These are phyloP conservation scores for Trochalopteron elliotii DNA, from an alignment of 2,113 vertebrate genomes.

Conservation along the genomic window DNA sequence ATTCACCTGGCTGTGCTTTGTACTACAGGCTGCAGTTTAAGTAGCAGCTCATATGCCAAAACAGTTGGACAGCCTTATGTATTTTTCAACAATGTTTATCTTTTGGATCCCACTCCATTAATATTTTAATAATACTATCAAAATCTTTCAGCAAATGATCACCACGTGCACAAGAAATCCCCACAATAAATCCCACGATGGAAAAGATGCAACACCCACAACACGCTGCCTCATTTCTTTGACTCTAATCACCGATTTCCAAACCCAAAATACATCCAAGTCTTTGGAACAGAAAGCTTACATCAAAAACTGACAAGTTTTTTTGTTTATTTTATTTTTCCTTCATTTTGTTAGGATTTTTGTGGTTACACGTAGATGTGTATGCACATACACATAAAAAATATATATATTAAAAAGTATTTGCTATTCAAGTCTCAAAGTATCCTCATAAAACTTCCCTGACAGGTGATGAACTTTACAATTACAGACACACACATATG, in stretches of 20 bases:
- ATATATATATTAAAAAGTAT: neutral
- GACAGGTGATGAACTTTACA: neutral
- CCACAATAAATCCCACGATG: neutral
- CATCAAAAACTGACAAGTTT: neutral
- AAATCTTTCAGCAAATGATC: neutral
- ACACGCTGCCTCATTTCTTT: neutral
- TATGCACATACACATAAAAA: neutral
- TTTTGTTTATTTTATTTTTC: neutral
- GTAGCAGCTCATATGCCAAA: constrained; percentile 16
- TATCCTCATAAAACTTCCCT: neutral
- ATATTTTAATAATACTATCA: constrained; percentile 17
- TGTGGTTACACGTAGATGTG: neutral
- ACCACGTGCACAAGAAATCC: neutral
- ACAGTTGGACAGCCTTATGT: neutral
- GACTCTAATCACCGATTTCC: neutral
- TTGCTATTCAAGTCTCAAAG: neutral
- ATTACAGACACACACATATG: neutral
- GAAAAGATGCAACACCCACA: neutral
- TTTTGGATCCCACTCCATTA: neutral
- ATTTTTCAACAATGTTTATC: neutral
- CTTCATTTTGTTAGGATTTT: neutral
- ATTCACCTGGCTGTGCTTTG: constrained; percentile 30
- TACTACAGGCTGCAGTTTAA: neutral
- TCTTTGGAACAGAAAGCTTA: neutral
- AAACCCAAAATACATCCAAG: neutral